Base-by-base conservation (phyloP, 2,113 vertebrate species). In the Eonycteris spelaea region DNA sequence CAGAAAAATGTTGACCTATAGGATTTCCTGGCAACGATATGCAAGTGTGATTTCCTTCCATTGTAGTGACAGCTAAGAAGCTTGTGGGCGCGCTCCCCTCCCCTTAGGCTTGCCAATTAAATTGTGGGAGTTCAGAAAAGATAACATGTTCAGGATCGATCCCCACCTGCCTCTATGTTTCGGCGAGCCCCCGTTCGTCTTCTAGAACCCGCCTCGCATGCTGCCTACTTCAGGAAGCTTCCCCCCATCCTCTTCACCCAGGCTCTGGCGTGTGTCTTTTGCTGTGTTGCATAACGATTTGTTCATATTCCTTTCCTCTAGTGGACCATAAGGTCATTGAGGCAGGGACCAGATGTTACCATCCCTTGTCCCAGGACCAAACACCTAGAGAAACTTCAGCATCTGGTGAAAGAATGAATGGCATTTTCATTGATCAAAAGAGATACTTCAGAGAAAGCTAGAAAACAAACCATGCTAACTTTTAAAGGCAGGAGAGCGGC, bases 31-130 rank as follows among this genome's bases (percentile, higher is more conserved):
- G 78, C 88, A 86, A 86, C 80, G 82, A 78, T 82, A 88, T 48
- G 73, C 85, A 89, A 6, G 43, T 96, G 93, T 89, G 96, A 95
- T 91, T 98, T 98, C 97, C 97, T 98, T 89, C 95, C 86, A 97
- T 94, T 97, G 95, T 97, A 53, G 30, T 61, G 57, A 91, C 63
- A 19, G 35, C 45, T 65, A 89, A 96, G 75, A 78, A 61, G 24
- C 53, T 10, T 16, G 51, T 5, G 5, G 51, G 51, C 45, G 1
- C 68, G 28, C 51, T 38, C 35, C 33, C 53, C 51, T 15, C 15
- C 33, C 48, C 7, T 48, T 35, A 94, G 65, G 19, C 51, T 21
- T 84, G 48, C 75, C 74, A 83, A 95, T 89, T 91, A 75, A 85
- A 95, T 88, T 87, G n/a, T 43, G 45, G 38, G 40, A 9, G 40